Conservation (phyloP, 2,888 invertebrate species). For the Eurytoma adleriae region DNA sequence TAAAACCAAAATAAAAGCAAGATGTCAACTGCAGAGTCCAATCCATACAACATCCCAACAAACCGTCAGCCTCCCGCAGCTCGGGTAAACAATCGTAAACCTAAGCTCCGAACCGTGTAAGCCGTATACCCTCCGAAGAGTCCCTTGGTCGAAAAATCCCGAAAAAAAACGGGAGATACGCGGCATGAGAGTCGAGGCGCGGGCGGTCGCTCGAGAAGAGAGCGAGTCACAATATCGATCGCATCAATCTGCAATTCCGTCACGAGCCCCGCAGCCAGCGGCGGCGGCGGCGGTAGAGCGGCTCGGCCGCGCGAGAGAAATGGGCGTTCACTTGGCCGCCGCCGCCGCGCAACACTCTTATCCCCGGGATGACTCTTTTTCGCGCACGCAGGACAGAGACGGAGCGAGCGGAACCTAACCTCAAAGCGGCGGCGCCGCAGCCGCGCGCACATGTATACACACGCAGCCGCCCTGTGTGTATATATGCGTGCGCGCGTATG, state of each 20-base stretch:
- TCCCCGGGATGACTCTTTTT: slow-evolving; percentile 62
- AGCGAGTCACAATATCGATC: slow-evolving; percentile 67
- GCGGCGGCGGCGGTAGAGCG: slow-evolving; percentile 17
- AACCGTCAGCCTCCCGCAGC: too few species aligned
- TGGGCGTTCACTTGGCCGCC: slow-evolving; percentile 71
- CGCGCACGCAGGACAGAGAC: slow-evolving; percentile 57
- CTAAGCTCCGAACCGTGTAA: neutral
- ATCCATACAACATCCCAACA: too few species aligned
- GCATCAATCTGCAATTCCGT: slow-evolving; percentile 73
- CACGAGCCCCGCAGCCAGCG: slow-evolving; percentile 59
- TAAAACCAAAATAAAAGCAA: too few species aligned
- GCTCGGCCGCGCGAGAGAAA: slow-evolving; percentile 64
- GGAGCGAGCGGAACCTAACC: slow-evolving; percentile 67
- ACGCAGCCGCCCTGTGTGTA: neutral
- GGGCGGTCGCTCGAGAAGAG: neutral
- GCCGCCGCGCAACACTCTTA: slow-evolving; percentile 27
- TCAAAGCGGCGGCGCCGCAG: slow-evolving; percentile 58
- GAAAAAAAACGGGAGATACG: neutral
- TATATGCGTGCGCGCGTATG: neutral
- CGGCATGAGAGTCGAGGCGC: neutral
- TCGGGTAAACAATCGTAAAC: neutral
- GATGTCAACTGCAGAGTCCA: too few species aligned
- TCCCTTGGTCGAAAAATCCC: neutral
- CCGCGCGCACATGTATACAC: slow-evolving; percentile 3
- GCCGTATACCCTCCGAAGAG: neutral